Conservation (phyloP, 2,797 vertebrate genomes). For the Falco peregrinus region DNA sequence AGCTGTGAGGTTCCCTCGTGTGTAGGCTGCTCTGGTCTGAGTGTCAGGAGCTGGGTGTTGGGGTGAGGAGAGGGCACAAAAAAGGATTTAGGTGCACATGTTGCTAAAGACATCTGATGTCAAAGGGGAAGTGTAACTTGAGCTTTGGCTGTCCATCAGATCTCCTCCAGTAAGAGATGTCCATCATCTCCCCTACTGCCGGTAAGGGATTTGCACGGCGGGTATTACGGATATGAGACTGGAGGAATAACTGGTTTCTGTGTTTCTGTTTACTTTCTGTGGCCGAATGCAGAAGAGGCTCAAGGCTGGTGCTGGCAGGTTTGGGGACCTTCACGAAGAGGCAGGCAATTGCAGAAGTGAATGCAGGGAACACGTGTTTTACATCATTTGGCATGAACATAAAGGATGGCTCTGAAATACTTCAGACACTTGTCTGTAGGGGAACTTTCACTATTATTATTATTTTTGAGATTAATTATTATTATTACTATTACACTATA, state of each 20-base stretch:
- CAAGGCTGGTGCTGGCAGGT: neutral
- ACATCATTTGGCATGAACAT: neutral
- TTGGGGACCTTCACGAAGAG: neutral
- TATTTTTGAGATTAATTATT: too few relatives aligned
- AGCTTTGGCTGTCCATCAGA: neutral
- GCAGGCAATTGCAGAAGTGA: neutral
- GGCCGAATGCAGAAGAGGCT: neutral
- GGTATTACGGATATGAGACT: neutral
- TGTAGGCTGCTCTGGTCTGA: neutral
- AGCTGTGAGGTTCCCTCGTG: neutral
- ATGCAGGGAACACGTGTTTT: neutral
- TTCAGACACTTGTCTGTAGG: neutral
- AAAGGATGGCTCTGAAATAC: neutral
- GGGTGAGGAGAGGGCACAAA: neutral
- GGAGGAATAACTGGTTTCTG: neutral
- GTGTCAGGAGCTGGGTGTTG: neutral
- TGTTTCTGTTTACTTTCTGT: neutral
- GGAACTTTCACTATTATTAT: neutral
- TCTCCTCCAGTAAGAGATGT: neutral
- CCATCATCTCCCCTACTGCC: neutral
- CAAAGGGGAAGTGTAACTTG: neutral
- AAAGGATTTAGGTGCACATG: neutral
- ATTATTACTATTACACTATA: too few relatives aligned
- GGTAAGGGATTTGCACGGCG: neutral
- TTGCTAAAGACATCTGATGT: neutral